phyloP scores from a whole-genome alignment of 1,140 invertebrate species.

The Popillia japonica region DNA sequence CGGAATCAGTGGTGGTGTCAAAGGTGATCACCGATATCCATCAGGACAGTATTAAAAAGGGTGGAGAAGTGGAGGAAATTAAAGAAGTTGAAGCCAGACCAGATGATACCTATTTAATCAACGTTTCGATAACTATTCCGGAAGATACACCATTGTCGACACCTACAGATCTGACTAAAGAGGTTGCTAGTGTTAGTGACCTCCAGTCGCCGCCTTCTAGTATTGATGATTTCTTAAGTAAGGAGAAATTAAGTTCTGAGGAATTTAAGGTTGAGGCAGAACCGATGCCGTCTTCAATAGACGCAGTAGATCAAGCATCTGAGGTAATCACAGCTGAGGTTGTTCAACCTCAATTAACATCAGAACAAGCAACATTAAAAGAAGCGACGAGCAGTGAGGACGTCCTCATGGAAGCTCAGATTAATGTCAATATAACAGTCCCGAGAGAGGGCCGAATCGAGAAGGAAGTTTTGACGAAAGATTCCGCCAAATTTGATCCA shows the following conservation, averaged over 20 bases:
- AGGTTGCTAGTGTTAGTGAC: not conserved
- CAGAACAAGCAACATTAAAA: not conserved
- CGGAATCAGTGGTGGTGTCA: conserved; percentile 45
- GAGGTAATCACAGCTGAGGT: not conserved
- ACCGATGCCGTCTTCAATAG: not conserved
- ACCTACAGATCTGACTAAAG: conserved; percentile 25
- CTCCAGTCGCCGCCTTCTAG: not conserved
- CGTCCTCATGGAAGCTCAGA: not conserved
- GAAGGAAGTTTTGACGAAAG: not conserved
- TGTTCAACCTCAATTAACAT: conserved; percentile 21
- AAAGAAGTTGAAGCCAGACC: conserved; percentile 13
- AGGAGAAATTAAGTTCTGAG: conserved; percentile 28
- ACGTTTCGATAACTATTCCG: conserved; percentile 39
- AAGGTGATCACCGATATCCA: conserved; percentile 54
- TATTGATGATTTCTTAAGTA: conserved; percentile 36
- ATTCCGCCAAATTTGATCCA: conserved; percentile 17
- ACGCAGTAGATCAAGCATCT: not conserved
- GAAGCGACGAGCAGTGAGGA: not conserved
- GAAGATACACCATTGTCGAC: conserved; percentile 38
- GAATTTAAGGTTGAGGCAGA: conserved; percentile 40
- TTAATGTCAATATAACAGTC: conserved; percentile 1
- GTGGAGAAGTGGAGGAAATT: not conserved
- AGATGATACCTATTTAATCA: conserved; percentile 12
- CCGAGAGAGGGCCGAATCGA: not conserved
- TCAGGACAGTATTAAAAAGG: conserved; percentile 49